Evolutionary conservation across 1,140 invertebrate genomes (phyloP), one percentile per base, ranked within the genome.

Genomic region (Manduca sexta): DNA sequence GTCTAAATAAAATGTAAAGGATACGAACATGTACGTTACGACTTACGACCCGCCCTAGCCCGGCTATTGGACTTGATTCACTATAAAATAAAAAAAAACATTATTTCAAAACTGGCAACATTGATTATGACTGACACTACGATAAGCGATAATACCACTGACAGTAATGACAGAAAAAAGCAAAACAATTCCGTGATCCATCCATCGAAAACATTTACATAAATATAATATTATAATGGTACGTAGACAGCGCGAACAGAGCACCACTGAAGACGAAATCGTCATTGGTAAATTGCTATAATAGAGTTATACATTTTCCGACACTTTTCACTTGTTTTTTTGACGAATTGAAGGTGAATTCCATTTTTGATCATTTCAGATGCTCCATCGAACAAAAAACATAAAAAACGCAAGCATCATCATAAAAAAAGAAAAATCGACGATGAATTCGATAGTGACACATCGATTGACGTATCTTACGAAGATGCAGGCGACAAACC

Each of bases 401-500:
- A 77, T 51, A 93, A 92, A 60, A 91, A 90, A 45, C 90, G 91
- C 58, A 92, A 92, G 60, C 90, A 91, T 58, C 92, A 92, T 52
- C 91, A 92, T 59, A 91, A 89, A 61, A 90, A 88, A 60, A 87
- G 78, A 18, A 85, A 74, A 55, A 18, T 86, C 49, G 67, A 87
- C 49, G 82, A 84, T 59, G 86, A 88, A 4, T 85, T 87, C 48
- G 87, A 87, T 11, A 86, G 76, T 37, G 85, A 88, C 50, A 75
- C 77, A 26, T 88, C 87, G 13, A 85, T 86, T 45, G 80, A 88
- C 56, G 75, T 87, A 16, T 77, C 82, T 5, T 76, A 84, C 29
- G 76, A 80, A 52, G 87, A 88, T 45, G 61, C 60, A 11, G 60
- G 87, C 16, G 84, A 86, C 42, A 89, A 88, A 61, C 74, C 87